Conservation (phyloP, 2,113 vertebrate genomes). For the Daubentonia madagascariensis region DNA sequence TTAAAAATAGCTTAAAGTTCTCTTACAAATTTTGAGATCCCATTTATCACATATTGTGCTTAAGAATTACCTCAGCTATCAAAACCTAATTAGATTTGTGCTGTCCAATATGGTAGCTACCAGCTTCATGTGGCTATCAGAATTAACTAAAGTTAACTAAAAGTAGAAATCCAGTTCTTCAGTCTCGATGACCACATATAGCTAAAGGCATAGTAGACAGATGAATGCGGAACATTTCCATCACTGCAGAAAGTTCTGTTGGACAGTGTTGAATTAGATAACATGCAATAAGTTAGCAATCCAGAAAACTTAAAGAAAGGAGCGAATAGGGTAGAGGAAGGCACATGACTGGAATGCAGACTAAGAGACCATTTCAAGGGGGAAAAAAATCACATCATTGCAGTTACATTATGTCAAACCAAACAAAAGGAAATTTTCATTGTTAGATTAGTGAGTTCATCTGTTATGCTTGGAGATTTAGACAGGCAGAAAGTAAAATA, state of each 20-base stretch:
- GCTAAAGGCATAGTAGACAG: background rate
- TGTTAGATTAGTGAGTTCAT: background rate
- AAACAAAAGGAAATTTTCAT: background rate
- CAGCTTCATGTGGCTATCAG: background rate
- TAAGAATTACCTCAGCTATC: background rate
- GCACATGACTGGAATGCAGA: background rate
- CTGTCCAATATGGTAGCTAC: background rate
- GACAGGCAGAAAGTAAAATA: background rate
- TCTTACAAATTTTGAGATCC: background rate
- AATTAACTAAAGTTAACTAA: background rate
- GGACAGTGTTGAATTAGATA: background rate
- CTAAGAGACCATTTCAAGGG: background rate
- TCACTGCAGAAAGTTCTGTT: background rate
- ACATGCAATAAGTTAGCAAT: background rate
- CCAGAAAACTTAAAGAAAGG: background rate
- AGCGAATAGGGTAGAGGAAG: background rate
- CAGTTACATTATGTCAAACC: background rate
- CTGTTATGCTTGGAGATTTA: background rate
- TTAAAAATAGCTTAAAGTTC: background rate
- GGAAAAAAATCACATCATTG: background rate
- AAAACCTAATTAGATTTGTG: background rate
- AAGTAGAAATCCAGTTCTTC: background rate
- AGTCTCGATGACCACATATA: background rate
- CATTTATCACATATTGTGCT: background rate
- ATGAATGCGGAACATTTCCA: background rate